Percentiles rank a stretch among this genome's conserved stretches.
phyloP scores from a whole-genome alignment of 1,140 invertebrate genomes.

The Drosophila ficusphila region DNA sequence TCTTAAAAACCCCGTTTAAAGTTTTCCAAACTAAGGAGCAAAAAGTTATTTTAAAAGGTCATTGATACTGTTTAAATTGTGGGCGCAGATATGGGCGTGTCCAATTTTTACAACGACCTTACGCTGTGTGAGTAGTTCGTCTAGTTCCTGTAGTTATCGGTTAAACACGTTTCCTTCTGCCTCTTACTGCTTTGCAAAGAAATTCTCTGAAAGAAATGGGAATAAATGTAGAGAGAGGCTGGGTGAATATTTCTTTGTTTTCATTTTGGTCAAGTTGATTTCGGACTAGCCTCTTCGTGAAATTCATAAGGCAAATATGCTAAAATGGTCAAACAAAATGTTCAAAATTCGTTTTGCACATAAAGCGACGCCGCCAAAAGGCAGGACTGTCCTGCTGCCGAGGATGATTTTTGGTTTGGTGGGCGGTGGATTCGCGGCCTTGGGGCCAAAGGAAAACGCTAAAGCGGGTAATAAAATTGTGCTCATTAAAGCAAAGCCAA shows the following conservation, averaged over 20 bases:
- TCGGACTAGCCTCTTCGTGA: slow-evolving; percentile 1
- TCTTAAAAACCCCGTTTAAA: too few species aligned
- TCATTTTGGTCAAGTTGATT: slow-evolving; percentile 35
- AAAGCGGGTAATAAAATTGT: slow-evolving; percentile 75
- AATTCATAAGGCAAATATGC: slow-evolving; percentile 55
- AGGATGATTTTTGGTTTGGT: background rate
- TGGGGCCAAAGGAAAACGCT: slow-evolving; percentile 36
- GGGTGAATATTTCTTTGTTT: background rate
- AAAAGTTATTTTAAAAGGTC: too few species aligned
- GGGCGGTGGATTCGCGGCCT: background rate
- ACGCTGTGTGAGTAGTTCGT: too few species aligned
- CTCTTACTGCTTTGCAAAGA: too few species aligned
- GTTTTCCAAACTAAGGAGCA: too few species aligned
- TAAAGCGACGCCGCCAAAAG: slow-evolving; percentile 15
- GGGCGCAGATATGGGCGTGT: too few species aligned
- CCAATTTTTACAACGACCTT: too few species aligned
- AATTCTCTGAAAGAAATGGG: too few species aligned
- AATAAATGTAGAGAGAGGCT: background rate
- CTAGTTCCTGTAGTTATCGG: too few species aligned
- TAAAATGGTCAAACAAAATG: slow-evolving; percentile 57
- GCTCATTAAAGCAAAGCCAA: slow-evolving; percentile 78
- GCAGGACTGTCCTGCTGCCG: slow-evolving; percentile 3
- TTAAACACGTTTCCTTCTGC: too few species aligned
- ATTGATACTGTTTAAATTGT: too few species aligned
- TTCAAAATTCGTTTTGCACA: slow-evolving; percentile 57